Evolutionary conservation across 1,140 invertebrate species (phyloP).

Genomic region (Drosophila arawakana): DNA sequence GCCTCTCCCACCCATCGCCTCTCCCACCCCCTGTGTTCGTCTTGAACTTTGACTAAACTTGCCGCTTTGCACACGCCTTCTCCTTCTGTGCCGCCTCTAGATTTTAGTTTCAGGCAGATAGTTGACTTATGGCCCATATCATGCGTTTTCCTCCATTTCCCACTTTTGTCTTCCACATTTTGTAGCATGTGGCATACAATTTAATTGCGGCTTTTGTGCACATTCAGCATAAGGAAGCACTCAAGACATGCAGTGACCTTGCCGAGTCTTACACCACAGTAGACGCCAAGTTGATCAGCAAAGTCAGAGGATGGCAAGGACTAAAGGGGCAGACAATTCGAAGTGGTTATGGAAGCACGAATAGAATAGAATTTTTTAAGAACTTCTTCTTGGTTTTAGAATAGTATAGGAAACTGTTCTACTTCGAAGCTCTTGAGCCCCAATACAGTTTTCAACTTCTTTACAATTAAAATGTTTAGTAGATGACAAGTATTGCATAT

Average conservation of each 20-base stretch:
- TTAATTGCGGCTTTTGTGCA: conserved; percentile 40
- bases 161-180: background rate
- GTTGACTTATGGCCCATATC: conserved; percentile 52
- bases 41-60: conserved; percentile 47
- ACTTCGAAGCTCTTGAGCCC: too few relatives aligned
- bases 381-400: too few relatives aligned
- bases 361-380: too few relatives aligned
- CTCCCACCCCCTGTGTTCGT: background rate
- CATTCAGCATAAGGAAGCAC: conserved; percentile 21
- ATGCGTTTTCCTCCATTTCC: conserved; percentile 14
- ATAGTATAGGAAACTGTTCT: too few relatives aligned
- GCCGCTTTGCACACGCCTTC: background rate
- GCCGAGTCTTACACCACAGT: background rate
- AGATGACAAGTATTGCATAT: too few relatives aligned
- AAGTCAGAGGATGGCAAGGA: too few relatives aligned
- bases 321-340: too few relatives aligned
- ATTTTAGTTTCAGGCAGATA: conserved; percentile 22
- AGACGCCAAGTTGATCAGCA: background rate
- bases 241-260: background rate
- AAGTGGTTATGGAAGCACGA: too few relatives aligned
- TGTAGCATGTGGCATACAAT: conserved; percentile 33
- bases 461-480: too few relatives aligned
- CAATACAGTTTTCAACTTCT: too few relatives aligned
- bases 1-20: background rate
- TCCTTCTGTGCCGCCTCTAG: too few relatives aligned